Evolutionary conservation across 1,140 invertebrate species (phyloP), one percentile per base, ranked within the genome.

Genomic region (Wiebesia pumilae): DNA sequence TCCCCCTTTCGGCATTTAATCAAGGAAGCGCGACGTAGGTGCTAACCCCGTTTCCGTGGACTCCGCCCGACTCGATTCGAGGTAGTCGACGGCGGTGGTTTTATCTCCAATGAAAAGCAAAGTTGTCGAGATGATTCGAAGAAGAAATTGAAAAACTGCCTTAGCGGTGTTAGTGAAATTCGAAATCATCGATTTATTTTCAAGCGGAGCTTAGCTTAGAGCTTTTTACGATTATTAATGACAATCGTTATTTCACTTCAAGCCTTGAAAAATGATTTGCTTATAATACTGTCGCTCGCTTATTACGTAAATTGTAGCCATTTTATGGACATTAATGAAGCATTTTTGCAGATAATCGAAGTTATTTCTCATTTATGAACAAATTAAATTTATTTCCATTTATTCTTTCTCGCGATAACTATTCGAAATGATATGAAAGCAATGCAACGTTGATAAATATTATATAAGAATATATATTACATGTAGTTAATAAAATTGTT

Each of bases 21-120:
- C 79, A 81, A 73, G 33, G 71, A 73, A 54, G 21, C 54, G 14
- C 33, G 58, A 62, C 30, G 58, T 81, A 81, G 79, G 79, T 65
- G 58, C 65, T 81, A 43, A 19, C 79, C 79, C 35, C 58, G 35
- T 81, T 81, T 81, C 43, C 78, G 51, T 16, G 51, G 51, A 54
- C 51, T 54, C 51, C 51, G 58, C 58, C 24, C 58, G 62, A 24
- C 58, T 81, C 24, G 24, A 62, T 27, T 62, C 10, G 4, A 62
- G 3, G 10, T 3, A 27, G 3, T 14, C 3, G 14, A 19, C 19
- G 3, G 2, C 19, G 10, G 10, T 3, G 3, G 24, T 62, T 71
- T 35, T 24, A 19, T 27, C 24, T 35, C 27, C 62, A 10, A 16
- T 21, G 19, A 35, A 47, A 78, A 30, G 27, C 27, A 78, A 47